These are phyloP conservation scores for Baccha elongata DNA, from an alignment of 2,888 invertebrate species.

Conservation along the genomic window DNA sequence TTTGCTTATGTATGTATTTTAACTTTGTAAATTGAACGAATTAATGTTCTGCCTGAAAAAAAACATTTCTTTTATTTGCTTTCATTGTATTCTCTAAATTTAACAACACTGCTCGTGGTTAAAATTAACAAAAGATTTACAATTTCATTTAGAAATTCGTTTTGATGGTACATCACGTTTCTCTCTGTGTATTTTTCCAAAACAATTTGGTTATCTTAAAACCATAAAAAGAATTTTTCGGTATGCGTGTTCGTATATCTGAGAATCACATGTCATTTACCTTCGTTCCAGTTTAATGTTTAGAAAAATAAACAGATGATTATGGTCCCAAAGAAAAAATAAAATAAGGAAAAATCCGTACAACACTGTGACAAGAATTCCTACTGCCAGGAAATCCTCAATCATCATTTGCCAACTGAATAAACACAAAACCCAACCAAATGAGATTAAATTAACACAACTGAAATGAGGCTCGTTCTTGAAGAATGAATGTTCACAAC, in stretches of 20 bases:
- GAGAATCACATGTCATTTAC: slow-evolving; percentile 65
- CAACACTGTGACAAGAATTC: slow-evolving; percentile 3
- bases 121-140: no score
- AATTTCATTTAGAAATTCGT: no score
- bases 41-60: no score
- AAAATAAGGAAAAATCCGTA: neutral
- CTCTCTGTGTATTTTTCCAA: no score
- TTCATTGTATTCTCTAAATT: no score
- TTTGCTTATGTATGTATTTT: no score
- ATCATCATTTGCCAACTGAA: slow-evolving; percentile 65
- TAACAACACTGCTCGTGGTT: no score
- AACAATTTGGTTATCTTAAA: slow-evolving; percentile 54
- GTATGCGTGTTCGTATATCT: slow-evolving; percentile 17
- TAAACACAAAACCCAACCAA: slow-evolving; percentile 50
- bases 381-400: slow-evolving; percentile 29
- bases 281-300: slow-evolving; percentile 64
- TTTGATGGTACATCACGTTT: no score
- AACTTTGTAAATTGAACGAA: no score
- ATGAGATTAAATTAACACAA: slow-evolving; percentile 67
- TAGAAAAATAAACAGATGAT: slow-evolving; percentile 31
- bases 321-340: slow-evolving; percentile 7
- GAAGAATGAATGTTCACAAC: slow-evolving; percentile 25
- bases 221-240: slow-evolving; percentile 31
- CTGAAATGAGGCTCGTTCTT: slow-evolving; percentile 43
- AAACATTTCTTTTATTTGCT: no score